phyloP scores from a whole-genome alignment of 1,140 invertebrate genomes.

The Drosophila trapezifrons region DNA sequence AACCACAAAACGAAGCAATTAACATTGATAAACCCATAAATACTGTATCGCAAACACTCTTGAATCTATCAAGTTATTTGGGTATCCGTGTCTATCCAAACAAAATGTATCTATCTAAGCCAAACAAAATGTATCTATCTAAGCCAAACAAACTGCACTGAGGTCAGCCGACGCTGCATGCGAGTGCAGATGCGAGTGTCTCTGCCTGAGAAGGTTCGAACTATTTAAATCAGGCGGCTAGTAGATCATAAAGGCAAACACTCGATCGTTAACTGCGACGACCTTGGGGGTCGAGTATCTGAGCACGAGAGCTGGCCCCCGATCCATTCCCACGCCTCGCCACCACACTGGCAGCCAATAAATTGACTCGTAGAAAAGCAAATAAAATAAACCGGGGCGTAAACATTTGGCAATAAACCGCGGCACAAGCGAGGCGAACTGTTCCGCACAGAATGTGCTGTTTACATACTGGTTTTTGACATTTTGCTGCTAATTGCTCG shows the following conservation, averaged over 20 bases:
- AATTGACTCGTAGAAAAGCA: constrained; percentile 52
- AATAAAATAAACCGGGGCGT: constrained; percentile 37
- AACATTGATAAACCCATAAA: constrained; percentile 62
- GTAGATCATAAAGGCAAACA: constrained; percentile 69
- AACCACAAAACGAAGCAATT: constrained; percentile 49
- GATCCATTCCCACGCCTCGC: constrained; percentile 73
- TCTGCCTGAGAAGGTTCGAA: constrained; percentile 15
- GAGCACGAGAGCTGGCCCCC: constrained; percentile 35
- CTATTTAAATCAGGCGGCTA: constrained; percentile 45
- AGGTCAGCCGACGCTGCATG: constrained; percentile 33
- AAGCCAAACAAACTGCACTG: constrained; percentile 27
- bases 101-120: background rate
- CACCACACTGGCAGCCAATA: constrained; percentile 64
- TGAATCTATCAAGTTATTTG: constrained; percentile 10
- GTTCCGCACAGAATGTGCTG: constrained; percentile 43
- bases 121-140: background rate
- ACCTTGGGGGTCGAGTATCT: constrained; percentile 49
- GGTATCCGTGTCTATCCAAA: constrained; percentile 29
- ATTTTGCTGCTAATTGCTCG: constrained; percentile 71
- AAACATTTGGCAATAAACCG: constrained; percentile 37
- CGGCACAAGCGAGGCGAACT: constrained; percentile 44
- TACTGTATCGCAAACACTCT: constrained; percentile 26
- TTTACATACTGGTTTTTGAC: constrained; percentile 54
- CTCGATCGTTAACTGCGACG: constrained; percentile 30
- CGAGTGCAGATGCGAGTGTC: constrained; percentile 16